A percentile compares a stretch with the other conserved stretches of the same genome.
Evolutionary conservation across 2,113 vertebrate genomes (phyloP).

Genomic region (Eolophus roseicapilla): DNA sequence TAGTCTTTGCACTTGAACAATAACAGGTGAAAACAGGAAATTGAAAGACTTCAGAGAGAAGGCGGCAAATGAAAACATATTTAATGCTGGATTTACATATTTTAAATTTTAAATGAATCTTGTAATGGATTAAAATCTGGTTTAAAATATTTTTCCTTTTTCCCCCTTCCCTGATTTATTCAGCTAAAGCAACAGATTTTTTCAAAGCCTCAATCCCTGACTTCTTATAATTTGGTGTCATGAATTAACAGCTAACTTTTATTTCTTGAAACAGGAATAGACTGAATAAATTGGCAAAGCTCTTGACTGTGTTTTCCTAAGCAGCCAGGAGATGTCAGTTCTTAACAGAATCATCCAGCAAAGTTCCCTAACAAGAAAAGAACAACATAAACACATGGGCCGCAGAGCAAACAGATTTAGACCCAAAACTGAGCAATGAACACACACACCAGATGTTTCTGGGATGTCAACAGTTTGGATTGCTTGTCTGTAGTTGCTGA

Average conservation of each 20-base stretch:
- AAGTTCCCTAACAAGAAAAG: constrained; percentile 10
- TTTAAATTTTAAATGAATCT: background rate
- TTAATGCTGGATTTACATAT: background rate
- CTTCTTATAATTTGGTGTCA: background rate
- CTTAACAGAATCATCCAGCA: constrained; percentile 3
- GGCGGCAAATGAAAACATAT: background rate
- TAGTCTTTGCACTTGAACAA: background rate
- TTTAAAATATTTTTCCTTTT: background rate
- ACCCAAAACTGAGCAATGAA: constrained; percentile 35
- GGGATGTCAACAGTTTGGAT: constrained; percentile 23
- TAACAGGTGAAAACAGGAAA: background rate
- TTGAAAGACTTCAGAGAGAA: background rate
- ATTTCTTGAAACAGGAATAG: background rate
- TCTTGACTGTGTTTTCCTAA: constrained; percentile 29
- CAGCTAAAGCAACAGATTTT: background rate
- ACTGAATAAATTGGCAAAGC: background rate
- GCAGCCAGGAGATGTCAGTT: constrained; percentile 65
- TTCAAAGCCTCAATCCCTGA: background rate
- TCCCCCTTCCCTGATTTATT: background rate
- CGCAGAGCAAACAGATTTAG: constrained; percentile 37
- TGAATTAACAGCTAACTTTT: background rate
- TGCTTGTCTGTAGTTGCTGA: constrained; percentile 28
- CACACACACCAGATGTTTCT: constrained; percentile 44
- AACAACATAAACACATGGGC: constrained; percentile 25
- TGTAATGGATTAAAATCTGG: background rate